phyloP scores from a whole-genome alignment of 2,797 vertebrate species.

The Naso thynnoides region DNA sequence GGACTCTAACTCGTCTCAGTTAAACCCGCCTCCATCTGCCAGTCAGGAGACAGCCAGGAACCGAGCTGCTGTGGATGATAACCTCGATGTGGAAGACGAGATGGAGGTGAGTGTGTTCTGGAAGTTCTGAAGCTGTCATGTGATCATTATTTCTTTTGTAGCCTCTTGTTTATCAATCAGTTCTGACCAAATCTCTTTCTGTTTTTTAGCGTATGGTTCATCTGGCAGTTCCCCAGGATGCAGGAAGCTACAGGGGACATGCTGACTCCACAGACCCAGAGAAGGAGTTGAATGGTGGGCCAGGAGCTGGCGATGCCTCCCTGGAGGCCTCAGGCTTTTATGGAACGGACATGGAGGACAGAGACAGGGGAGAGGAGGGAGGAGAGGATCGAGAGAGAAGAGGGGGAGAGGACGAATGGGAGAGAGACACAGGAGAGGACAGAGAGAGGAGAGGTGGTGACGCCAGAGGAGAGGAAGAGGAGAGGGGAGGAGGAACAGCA shows the following conservation, averaged over 20 bases:
- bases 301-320: constrained; percentile 59
- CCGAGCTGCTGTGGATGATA: constrained; percentile 26
- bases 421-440: constrained; percentile 41
- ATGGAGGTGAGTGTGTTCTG: constrained; percentile 70
- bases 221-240: constrained; percentile 54
- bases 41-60: constrained; percentile 33
- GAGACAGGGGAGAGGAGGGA: constrained; percentile 69
- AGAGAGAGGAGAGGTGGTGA: constrained; percentile 29
- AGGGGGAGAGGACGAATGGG: constrained; percentile 57
- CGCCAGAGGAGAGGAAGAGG: neutral
- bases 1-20: constrained; percentile 55
- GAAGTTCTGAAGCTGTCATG: neutral
- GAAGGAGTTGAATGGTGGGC: constrained; percentile 40
- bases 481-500: neutral
- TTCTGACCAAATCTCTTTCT: constrained; percentile 6
- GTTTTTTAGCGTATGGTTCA: constrained; percentile 70
- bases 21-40: neutral
- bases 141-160: too few relatives aligned
- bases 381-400: constrained; percentile 66
- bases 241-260: constrained; percentile 32
- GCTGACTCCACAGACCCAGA: constrained; percentile 40
- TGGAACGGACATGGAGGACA: constrained; percentile 69
- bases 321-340: constrained; percentile 71
- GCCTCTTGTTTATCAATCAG: too few relatives aligned
- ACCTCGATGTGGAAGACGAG: constrained; percentile 63